Evolutionary conservation across 92 coral and sea anemone genomes (phyloP).

Genomic region (Porites rus): DNA sequence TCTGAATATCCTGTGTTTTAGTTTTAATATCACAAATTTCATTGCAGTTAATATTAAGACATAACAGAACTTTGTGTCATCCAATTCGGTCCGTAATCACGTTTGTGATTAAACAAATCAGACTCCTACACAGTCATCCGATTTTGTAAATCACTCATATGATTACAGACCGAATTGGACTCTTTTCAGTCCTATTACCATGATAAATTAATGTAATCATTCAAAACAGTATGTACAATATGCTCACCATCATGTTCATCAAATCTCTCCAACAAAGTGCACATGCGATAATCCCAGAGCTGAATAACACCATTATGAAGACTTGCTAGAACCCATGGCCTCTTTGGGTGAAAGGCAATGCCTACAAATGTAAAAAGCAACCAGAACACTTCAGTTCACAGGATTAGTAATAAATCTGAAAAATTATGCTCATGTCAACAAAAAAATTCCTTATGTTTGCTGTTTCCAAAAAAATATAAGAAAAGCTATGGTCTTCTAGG

Average conservation of each 20-base stretch:
- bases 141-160: too few relatives aligned
- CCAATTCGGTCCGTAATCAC: too few relatives aligned
- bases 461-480: too few relatives aligned
- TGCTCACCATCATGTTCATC: constrained; percentile 98
- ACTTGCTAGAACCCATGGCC: constrained; percentile 99
- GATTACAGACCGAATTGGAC: too few relatives aligned
- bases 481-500: too few relatives aligned
- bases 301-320: constrained; percentile 99
- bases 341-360: constrained; percentile 88
- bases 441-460: too few relatives aligned
- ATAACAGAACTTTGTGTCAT: neutral
- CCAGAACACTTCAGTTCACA: neutral
- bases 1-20: too few relatives aligned
- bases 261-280: constrained; percentile 95
- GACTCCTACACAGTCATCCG: neutral
- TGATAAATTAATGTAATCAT: too few relatives aligned
- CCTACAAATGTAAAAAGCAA: constrained; percentile 49
- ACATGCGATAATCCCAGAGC: constrained; percentile 99
- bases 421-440: neutral
- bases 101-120: neutral
- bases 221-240: neutral
- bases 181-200: too few relatives aligned
- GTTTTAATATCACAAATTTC: too few relatives aligned
- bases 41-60: neutral
- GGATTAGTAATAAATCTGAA: neutral